Evolutionary conservation across 2,113 vertebrate species (phyloP), one percentile per base, ranked within the genome.

Genomic region (Saguinus imperator): DNA sequence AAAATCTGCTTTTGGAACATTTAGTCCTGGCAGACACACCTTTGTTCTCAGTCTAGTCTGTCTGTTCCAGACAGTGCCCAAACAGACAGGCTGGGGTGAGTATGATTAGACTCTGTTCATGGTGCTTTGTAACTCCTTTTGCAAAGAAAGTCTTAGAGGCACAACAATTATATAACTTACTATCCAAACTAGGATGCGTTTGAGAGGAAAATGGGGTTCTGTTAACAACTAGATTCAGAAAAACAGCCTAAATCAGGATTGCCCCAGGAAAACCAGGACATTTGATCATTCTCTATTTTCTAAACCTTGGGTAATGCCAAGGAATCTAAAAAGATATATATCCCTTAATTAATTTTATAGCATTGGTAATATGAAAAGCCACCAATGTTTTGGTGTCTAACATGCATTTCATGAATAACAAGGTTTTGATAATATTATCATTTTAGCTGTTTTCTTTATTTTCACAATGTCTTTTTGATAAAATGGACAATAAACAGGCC

Each of bases 1-100:
- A 94, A 13, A 80, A 86, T 94, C 97, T 97, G 94, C 92, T 96
- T 97, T 73, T 14, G 66, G 92, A 95, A 98, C 89, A 70, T 66
- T 88, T 23, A 37, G 81, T 95, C 76, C 84, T 87, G 40, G 92
- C 66, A 90, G 94, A 93, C 95, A 97, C 61, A 97, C 95, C 89
- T 96, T 86, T 90, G 83, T 79, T 95, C 95, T 96, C 66, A 48
- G 77, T 91, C 92, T 96, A 82, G 86, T 80, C 58, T 95, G 27
- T 90, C 77, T 88, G 77, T 61, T 73, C 87, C 93, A 97, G 94
- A 97, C 84, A 87, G 48, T 91, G 66, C 81, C 72, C 94, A 96
- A 94, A 97, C 64, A 96, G 83, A 96, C n/a, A 91, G 48, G 85
- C 50, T 43, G 57, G 83, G n/a, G 64, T 70, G 80, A 97, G 85